Percentiles rank a stretch among this genome's conserved stretches.
Conservation (phyloP, 1,140 invertebrate species). For the Cataglyphis hispanica region DNA sequence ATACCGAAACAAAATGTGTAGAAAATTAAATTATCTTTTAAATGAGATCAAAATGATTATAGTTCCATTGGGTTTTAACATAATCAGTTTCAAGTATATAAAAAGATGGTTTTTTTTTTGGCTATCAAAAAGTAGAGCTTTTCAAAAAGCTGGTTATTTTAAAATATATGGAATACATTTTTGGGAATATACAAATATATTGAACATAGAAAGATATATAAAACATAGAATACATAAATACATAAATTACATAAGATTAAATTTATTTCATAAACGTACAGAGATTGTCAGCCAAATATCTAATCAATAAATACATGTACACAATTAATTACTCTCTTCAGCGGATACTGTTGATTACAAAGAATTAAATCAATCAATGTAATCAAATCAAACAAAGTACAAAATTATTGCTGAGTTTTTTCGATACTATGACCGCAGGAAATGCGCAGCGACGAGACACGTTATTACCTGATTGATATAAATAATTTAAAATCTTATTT, state of each 20-base stretch:
- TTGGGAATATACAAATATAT: background rate
- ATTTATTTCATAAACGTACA: constrained; percentile 81
- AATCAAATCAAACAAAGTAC: constrained; percentile 65
- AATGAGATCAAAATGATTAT: too few species aligned
- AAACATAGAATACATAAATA: background rate
- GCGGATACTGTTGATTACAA: constrained; percentile 76
- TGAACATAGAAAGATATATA: too few species aligned
- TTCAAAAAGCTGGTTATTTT: too few species aligned
- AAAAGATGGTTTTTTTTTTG: too few species aligned
- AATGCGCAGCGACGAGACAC: constrained; percentile 67
- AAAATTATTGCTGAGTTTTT: constrained; percentile 70
- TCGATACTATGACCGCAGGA: constrained; percentile 59
- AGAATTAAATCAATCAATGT: too few species aligned
- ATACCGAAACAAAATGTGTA: too few species aligned
- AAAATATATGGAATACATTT: too few species aligned
- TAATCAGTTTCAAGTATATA: too few species aligned
- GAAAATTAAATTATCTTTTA: too few species aligned
- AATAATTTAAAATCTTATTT: constrained; percentile 16
- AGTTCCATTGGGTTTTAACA: too few species aligned
- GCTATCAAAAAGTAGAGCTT: too few species aligned
- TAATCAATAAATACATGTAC: constrained; percentile 83
- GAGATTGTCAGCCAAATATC: constrained; percentile 75
- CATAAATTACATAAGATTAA: constrained; percentile 69
- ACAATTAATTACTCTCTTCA: constrained; percentile 77
- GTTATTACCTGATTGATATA: constrained; percentile 23